Conservation (phyloP, 2,797 vertebrate genomes). For the Vespertilio murinus region DNA sequence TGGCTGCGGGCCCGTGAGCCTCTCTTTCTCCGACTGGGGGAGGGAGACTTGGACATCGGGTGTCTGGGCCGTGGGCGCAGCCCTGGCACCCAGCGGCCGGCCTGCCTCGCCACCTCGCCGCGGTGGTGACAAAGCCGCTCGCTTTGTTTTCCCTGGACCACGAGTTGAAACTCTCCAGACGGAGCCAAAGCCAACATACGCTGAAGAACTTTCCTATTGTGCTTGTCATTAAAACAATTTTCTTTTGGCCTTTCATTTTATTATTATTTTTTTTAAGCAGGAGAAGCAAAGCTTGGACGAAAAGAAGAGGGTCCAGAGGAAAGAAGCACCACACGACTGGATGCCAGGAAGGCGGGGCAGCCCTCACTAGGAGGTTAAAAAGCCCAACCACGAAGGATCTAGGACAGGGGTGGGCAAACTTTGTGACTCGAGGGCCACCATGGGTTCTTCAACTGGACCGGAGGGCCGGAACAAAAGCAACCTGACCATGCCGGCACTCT, state of each 20-base stretch:
- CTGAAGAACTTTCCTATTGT: not conserved
- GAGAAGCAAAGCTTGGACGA: not conserved
- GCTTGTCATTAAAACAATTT: not conserved
- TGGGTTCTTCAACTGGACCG: too few species aligned
- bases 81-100: not conserved
- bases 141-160: not conserved
- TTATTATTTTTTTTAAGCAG: not conserved
- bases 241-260: not conserved
- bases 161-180: not conserved
- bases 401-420: too few species aligned
- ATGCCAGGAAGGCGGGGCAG: not conserved
- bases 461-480: too few species aligned
- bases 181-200: not conserved
- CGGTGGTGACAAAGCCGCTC: not conserved
- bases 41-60: not conserved
- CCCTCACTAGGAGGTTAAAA: not conserved
- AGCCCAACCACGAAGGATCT: not conserved
- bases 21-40: too few species aligned
- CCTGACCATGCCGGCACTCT: too few species aligned
- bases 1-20: rapidly evolving
- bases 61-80: too few species aligned
- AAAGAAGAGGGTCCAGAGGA: not conserved
- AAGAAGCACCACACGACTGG: not conserved
- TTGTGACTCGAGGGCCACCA: too few species aligned
- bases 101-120: not conserved